A percentile compares a stretch with the other conserved stretches of the same genome.
These are phyloP conservation scores for Schrankia costaestrigalis DNA, from an alignment of 2,888 invertebrate species.

Conservation along the genomic window DNA sequence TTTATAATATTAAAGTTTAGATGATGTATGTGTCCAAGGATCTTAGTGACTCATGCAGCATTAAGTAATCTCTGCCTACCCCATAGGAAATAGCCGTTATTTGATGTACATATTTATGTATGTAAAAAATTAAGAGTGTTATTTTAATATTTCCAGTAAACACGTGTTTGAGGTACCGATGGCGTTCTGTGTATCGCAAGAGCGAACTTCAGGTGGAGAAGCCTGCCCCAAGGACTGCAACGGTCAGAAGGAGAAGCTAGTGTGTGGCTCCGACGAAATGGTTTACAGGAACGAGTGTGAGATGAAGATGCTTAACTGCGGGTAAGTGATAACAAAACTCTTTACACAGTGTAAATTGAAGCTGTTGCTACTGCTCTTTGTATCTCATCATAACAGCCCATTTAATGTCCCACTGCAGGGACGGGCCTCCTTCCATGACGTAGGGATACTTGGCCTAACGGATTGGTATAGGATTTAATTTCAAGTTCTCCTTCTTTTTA, in stretches of 20 bases:
- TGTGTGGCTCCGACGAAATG: conserved; percentile 94
- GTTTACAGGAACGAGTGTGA: conserved; percentile 94
- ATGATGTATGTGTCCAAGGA: too few species aligned
- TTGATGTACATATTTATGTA: neutral
- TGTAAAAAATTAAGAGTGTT: neutral
- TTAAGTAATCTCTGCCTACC: too few species aligned
- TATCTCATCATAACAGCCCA: too few species aligned
- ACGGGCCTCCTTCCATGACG: too few species aligned
- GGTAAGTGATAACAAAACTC: conserved; percentile 85
- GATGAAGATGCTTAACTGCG: conserved; percentile 93
- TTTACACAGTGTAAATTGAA: too few species aligned
- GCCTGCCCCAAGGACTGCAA: conserved; percentile 88
- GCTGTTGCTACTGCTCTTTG: too few species aligned
- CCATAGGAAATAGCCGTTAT: neutral
- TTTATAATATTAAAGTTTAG: too few species aligned
- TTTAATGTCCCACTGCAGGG: too few species aligned
- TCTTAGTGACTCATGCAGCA: too few species aligned
- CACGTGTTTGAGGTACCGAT: conserved; percentile 96
- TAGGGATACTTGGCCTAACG: too few species aligned
- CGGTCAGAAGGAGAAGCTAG: conserved; percentile 85
- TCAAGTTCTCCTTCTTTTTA: too few species aligned
- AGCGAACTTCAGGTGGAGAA: conserved; percentile 84
- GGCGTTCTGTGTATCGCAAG: conserved; percentile 91
- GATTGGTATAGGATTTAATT: too few species aligned
- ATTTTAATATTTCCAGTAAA: conserved; percentile 80